Evolutionary conservation across 2,797 vertebrate genomes (phyloP).

Genomic region (Coregonus suidteri): DNA sequence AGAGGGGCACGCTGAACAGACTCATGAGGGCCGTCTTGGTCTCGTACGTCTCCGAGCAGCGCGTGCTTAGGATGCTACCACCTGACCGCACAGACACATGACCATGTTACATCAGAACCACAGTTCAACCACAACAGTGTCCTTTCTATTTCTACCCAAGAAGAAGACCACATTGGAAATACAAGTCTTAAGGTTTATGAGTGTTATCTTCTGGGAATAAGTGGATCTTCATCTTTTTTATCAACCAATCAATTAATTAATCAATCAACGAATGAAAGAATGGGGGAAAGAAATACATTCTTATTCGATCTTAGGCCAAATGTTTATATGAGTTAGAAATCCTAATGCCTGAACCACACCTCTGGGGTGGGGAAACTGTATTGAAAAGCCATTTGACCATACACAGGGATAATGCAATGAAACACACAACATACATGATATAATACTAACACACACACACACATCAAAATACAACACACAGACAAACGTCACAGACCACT

Average conservation of each 20-base stretch:
- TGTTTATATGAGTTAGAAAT: not conserved
- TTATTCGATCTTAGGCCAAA: not conserved
- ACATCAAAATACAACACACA: not conserved
- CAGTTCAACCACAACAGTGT: not conserved
- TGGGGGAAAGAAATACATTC: too few relatives aligned
- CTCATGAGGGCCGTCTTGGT: constrained; percentile 93
- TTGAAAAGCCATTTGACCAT: not conserved
- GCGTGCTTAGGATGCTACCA: constrained; percentile 92
- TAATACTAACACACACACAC: not conserved
- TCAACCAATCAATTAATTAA: too few relatives aligned
- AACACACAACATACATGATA: not conserved
- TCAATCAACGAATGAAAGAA: too few relatives aligned
- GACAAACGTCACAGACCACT: not conserved
- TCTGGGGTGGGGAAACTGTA: not conserved
- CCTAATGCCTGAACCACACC: not conserved
- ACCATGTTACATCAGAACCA: not conserved
- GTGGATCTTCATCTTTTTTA: too few relatives aligned
- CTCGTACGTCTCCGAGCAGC: constrained; percentile 93
- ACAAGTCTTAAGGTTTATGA: too few relatives aligned
- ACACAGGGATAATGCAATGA: not conserved
- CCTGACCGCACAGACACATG: constrained; percentile 68
- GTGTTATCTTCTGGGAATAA: too few relatives aligned
- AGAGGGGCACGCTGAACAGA: constrained; percentile 91
- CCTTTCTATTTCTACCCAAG: not conserved
- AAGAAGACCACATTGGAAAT: not conserved